A percentile compares a stretch with the other conserved stretches of the same genome.
phyloP scores from a whole-genome alignment of 2,113 vertebrate species.

The Dicaeum eximium region DNA sequence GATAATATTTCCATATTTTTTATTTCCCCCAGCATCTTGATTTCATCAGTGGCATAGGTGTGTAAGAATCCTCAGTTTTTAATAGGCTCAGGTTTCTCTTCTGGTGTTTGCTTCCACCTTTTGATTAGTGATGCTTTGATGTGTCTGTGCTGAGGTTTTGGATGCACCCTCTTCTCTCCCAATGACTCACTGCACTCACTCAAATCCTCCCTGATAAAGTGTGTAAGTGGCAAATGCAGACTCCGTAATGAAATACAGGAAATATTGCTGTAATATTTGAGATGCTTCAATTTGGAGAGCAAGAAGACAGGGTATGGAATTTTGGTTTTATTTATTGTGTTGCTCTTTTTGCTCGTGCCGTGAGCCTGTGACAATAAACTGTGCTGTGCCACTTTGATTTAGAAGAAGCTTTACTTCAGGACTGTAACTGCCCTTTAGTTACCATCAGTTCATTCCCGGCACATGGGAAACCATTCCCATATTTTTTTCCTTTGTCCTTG shows the following conservation, averaged over 20 bases:
- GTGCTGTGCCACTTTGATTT: neutral
- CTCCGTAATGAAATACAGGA: neutral
- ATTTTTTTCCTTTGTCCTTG: constrained; percentile 10
- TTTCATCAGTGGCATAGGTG: neutral
- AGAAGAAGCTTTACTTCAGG: constrained; percentile 1
- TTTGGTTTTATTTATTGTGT: constrained; percentile 15
- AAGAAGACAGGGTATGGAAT: neutral
- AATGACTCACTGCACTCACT: neutral
- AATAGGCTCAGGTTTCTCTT: neutral
- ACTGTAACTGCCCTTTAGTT: constrained; percentile 17
- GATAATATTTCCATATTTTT: neutral
- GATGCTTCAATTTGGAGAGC: neutral
- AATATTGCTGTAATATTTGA: neutral
- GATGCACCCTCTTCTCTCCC: neutral
- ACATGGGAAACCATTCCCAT: neutral
- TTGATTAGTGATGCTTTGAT: neutral
- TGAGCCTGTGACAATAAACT: neutral
- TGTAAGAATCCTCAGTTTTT: neutral
- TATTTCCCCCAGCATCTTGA: neutral
- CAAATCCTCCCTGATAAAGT: neutral
- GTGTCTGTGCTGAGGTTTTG: neutral
- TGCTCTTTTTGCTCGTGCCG: neutral
- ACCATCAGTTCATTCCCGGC: neutral
- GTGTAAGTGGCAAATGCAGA: neutral
- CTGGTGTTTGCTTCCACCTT: neutral